Percentiles rank a stretch among this genome's conserved stretches.
These are phyloP conservation scores for Coelopa pilipes DNA, from an alignment of 2,888 invertebrate genomes.

Conservation along the genomic window DNA sequence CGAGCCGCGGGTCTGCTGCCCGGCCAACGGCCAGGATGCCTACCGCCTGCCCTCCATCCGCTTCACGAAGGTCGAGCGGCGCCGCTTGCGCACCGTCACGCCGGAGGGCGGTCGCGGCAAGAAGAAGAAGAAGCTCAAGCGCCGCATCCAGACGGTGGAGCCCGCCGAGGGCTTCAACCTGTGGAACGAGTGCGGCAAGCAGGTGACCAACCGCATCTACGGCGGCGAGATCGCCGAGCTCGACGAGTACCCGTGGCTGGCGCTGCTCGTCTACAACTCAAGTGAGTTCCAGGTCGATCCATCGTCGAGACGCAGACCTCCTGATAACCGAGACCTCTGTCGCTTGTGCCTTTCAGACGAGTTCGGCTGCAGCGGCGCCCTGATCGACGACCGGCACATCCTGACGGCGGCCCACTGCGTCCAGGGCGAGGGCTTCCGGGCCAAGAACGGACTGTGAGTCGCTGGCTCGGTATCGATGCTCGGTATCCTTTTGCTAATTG, in stretches of 20 bases:
- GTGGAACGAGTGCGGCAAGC: slow-evolving; percentile 69
- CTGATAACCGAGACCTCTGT: background rate
- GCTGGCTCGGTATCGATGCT: slow-evolving; percentile 20
- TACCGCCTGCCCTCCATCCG: slow-evolving; percentile 59
- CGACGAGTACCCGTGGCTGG: slow-evolving; percentile 76
- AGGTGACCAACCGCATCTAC: slow-evolving; percentile 71
- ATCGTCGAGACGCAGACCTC: background rate
- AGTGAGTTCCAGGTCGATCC: slow-evolving; percentile 59
- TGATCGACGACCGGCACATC: slow-evolving; percentile 71
- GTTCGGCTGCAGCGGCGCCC: slow-evolving; percentile 73
- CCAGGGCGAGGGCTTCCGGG: slow-evolving; percentile 67
- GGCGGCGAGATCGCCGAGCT: slow-evolving; percentile 73
- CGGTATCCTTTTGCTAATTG: background rate
- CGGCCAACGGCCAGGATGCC: slow-evolving; percentile 58
- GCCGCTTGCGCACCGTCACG: slow-evolving; percentile 54
- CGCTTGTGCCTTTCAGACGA: slow-evolving; percentile 59
- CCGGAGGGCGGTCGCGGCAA: slow-evolving; percentile 50
- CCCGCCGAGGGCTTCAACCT: slow-evolving; percentile 55
- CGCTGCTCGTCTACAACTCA: slow-evolving; percentile 70
- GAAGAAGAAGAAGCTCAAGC: slow-evolving; percentile 60
- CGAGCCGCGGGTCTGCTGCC: slow-evolving; percentile 59
- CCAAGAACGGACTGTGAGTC: slow-evolving; percentile 72
- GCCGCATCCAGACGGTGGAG: slow-evolving; percentile 62
- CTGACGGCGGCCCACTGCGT: slow-evolving; percentile 75
- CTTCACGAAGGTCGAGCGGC: slow-evolving; percentile 58